Evolutionary conservation across 2,888 invertebrate genomes (phyloP).

Genomic region (Norana najaformis): DNA sequence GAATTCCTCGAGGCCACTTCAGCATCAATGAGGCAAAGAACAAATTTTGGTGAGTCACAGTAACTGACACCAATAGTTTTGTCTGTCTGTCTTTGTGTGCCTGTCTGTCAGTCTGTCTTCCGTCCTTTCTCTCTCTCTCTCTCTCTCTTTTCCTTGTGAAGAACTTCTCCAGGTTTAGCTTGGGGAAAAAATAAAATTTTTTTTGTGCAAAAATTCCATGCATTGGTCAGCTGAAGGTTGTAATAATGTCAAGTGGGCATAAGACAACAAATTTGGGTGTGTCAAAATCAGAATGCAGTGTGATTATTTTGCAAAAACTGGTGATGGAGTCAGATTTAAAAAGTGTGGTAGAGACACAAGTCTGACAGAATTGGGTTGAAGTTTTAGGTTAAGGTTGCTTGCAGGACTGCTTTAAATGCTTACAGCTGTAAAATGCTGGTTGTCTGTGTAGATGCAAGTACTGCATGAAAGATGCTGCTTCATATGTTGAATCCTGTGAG

Average conservation of each 20-base stretch:
- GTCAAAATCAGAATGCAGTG: too few species aligned
- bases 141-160: background rate
- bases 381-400: too few species aligned
- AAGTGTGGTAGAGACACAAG: too few species aligned
- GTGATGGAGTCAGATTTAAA: too few species aligned
- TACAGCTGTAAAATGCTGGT: background rate
- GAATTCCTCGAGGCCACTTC: constrained; percentile 15
- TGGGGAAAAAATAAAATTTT: background rate
- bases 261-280: too few species aligned
- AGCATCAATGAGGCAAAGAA: background rate
- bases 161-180: background rate
- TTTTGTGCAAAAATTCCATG: too few species aligned
- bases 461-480: background rate
- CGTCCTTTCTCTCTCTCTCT: too few species aligned
- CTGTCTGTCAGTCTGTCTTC: background rate
- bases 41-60: background rate
- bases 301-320: too few species aligned
- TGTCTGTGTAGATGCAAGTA: background rate
- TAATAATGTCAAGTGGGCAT: too few species aligned
- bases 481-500: background rate
- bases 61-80: background rate
- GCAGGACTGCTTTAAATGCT: too few species aligned
- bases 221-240: background rate
- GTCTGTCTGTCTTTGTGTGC: background rate
- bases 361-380: too few species aligned